These are phyloP conservation scores for Oligia strigilis DNA, from an alignment of 2,888 invertebrate genomes.

Conservation along the genomic window DNA sequence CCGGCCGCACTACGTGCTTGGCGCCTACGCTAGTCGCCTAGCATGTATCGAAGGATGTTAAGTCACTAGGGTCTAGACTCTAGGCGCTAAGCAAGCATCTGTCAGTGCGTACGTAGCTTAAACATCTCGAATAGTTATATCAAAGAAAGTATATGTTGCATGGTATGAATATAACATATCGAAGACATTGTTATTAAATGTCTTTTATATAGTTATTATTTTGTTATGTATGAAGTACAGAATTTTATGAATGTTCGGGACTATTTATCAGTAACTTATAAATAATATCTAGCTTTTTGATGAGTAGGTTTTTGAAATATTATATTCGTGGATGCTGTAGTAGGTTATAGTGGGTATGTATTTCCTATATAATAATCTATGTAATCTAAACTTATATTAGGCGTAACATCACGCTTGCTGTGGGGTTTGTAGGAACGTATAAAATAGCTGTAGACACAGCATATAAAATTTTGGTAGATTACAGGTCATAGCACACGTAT, in stretches of 20 bases:
- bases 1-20: neutral
- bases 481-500: too few relatives aligned
- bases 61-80: too few relatives aligned
- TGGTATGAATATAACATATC: conserved; percentile 55
- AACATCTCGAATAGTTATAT: conserved; percentile 7
- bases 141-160: conserved; percentile 24
- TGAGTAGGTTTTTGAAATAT: neutral
- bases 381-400: neutral
- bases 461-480: neutral
- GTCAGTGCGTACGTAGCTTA: neutral
- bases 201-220: conserved; percentile 27
- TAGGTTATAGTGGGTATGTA: neutral
- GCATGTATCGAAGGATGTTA: too few relatives aligned
- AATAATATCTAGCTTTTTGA: neutral
- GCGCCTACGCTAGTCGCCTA: too few relatives aligned
- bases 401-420: conserved; percentile 6
- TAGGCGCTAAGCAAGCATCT: neutral
- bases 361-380: neutral
- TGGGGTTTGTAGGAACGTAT: neutral
- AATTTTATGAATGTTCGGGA: conserved; percentile 13
- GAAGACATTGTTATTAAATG: conserved; percentile 44
- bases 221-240: conserved; percentile 9
- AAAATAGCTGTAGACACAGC: neutral
- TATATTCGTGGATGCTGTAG: neutral
- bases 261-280: neutral